Conservation (phyloP, 2,113 vertebrate genomes). For the Entosphenus tridentatus region DNA sequence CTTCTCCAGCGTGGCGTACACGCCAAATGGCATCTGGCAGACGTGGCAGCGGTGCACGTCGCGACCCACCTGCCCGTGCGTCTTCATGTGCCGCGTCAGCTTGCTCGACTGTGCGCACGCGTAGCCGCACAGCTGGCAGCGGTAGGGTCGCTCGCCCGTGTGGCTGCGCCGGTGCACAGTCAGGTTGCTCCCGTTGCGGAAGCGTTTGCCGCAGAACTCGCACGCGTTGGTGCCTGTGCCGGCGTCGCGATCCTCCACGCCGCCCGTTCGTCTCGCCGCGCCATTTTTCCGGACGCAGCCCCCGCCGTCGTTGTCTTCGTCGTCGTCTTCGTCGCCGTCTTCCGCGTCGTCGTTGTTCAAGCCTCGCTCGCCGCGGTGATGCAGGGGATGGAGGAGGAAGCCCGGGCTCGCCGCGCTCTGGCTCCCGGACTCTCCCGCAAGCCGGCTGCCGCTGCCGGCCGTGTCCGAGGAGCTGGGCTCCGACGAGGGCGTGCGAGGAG, state of each 20-base stretch:
- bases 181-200: conserved; percentile 56
- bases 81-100: conserved; percentile 62
- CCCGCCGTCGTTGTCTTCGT: conserved; percentile 7
- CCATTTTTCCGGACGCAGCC: conserved; percentile 24
- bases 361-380: too few relatives aligned
- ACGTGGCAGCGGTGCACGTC: conserved; percentile 36
- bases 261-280: background rate
- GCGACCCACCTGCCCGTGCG: conserved; percentile 31
- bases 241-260: conserved; percentile 10
- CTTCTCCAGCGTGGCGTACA: conserved; percentile 53
- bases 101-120: conserved; percentile 59
- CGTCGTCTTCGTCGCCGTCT: too few relatives aligned
- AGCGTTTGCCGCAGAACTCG: conserved; percentile 49
- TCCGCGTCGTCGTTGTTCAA: too few relatives aligned
- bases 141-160: conserved; percentile 41
- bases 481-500: too few relatives aligned
- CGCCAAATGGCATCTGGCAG: conserved; percentile 40
- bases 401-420: too few relatives aligned
- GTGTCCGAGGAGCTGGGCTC: too few relatives aligned
- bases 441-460: too few relatives aligned
- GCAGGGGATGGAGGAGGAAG: too few relatives aligned
- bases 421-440: too few relatives aligned
- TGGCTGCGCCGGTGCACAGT: conserved; percentile 51
- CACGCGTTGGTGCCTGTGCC: conserved; percentile 30
- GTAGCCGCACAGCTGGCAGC: conserved; percentile 42